Conservation (phyloP, 2,113 vertebrate genomes). For the cat (Felis catus) region F.catus_Fca126_mat1.0 CM031427.1:14409501-14410000, state of each 20-base stretch:
- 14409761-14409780: background rate
- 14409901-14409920: background rate
- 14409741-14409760: rapidly evolving
- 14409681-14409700: background rate
- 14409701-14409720: background rate
- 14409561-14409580: background rate
- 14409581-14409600: background rate
- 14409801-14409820: background rate
- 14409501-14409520: background rate
- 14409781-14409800: too few relatives aligned
- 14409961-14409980: background rate
- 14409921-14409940: background rate
- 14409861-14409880: constrained; percentile 30
- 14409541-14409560: background rate
- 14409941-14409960: background rate
- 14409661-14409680: background rate
- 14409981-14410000: background rate
- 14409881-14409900: rapidly evolving
- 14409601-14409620: background rate
- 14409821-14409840: background rate
- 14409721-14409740: rapidly evolving
- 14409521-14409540: background rate
- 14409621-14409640: background rate
- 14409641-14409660: background rate
- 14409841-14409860: background rate